Percentiles rank a stretch among this genome's conserved stretches.
phyloP scores from a whole-genome alignment of 2,888 invertebrate genomes.

The Callyntrura sp. region DNA sequence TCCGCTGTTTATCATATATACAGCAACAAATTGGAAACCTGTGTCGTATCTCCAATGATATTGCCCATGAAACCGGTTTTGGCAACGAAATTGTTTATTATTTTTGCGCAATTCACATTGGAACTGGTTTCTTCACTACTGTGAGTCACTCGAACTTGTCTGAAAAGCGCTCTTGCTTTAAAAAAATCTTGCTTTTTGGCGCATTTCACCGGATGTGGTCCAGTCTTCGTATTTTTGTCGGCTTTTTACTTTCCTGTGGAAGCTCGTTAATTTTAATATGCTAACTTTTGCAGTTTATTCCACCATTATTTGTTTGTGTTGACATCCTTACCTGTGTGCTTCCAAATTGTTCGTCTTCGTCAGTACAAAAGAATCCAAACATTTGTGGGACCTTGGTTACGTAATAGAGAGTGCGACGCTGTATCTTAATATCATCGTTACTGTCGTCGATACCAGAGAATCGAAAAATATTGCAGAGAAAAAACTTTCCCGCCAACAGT shows the following conservation, averaged over 20 bases:
- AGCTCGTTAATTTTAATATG: background rate
- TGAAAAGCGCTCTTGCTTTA: background rate
- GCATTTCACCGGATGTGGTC: slow-evolving; percentile 31
- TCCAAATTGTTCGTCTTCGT: too few relatives aligned
- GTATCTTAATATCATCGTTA: too few relatives aligned
- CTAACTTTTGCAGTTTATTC: background rate
- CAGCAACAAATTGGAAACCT: background rate
- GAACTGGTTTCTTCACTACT: background rate
- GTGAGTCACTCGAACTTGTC: background rate
- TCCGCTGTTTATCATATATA: background rate
- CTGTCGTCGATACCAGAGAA: too few relatives aligned
- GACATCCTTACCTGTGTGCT: too few relatives aligned
- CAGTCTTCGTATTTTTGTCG: background rate
- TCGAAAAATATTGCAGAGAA: too few relatives aligned
- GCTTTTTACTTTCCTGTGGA: background rate
- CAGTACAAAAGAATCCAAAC: too few relatives aligned
- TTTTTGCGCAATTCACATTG: background rate
- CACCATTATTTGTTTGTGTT: too few relatives aligned
- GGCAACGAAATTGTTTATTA: slow-evolving; percentile 26
- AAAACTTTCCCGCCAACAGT: too few relatives aligned
- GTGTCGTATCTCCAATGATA: too few relatives aligned
- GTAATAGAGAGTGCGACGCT: too few relatives aligned
- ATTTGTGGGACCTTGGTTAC: too few relatives aligned
- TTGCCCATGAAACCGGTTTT: background rate
- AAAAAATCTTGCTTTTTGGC: background rate